Base-by-base conservation (phyloP, 92 coral and sea anemone species). In the Hydrozoanthus gracilis region DNA sequence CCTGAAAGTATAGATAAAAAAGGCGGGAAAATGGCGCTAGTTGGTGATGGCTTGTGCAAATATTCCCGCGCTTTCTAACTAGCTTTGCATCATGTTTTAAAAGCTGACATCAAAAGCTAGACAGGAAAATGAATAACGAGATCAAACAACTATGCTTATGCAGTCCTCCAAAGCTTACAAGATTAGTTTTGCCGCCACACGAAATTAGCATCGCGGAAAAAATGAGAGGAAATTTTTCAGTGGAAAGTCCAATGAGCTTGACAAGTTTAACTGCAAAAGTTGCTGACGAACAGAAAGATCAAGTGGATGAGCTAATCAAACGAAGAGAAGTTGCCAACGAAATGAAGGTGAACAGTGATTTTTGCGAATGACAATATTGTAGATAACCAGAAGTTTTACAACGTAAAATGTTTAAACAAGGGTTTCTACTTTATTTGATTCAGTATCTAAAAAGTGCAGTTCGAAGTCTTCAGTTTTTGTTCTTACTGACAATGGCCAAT, bases 221-320 rank as follows among this genome's bases (percentile, higher is more conserved):
- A 52, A 48, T 16, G 8, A 56, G 27, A 20, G 67, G 48, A 76
- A 64, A 27, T 20, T 18, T 10, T 44, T 16, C 49, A 11, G 15
- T 35, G 66, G 82, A 76, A 27, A 76, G 18, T 17, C 17, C 46
- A 15, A 52, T 76, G 66, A 76, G 82, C n/a, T 20, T 76, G 58
- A 76, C 82, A 54, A 76, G 82, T 52, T 76, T 76, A 56, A 76
- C 82, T 5, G 82, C 66, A 52, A 76, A 76, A 76, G 82, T 76
- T 54, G 82, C 65, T 3, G 65, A 18, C 14, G 82, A 76, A 52
- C 82, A 76, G 62, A 76, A 76, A 76, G 82, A 76, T 15, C 82
- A 76, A 18, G 82, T 66, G 44, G 66, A 76, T 27, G 82, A 76
- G 46, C 20, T 76, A 52, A 54, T 18, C 66, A 76, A 76, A 76